Base-by-base conservation (phyloP, 2,113 vertebrate genomes). In the Corapipo altera region DNA sequence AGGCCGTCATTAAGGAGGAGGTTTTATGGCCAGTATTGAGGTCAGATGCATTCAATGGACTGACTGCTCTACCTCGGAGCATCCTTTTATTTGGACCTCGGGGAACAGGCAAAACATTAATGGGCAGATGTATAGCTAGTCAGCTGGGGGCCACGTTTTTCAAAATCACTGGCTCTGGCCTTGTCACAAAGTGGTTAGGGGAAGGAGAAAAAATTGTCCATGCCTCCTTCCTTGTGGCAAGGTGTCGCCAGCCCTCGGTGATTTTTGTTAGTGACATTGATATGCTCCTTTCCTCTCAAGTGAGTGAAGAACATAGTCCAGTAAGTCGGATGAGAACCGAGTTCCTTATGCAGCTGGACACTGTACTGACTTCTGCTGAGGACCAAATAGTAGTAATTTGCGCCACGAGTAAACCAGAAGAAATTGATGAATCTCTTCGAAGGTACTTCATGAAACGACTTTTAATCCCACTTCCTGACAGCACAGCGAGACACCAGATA, bases 371-470 rank as follows among this genome's bases (percentile, higher is more conserved):
- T 98, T 99, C 99, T 55, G 98, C 98, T 85, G 99, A 99, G 98
- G 99, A 99, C 98, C 99, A 99, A 96, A 99, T 99, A 96, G 98
- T 99, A 82, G 99, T 99, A 94, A 99, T 99, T 96, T 99, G 99
- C 97, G 99, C 99, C 98, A 99, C 99, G 83, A 99, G 98, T 98
- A 99, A 99, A 98, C 99, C 99, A 8, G 99, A 99, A 98, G 99
- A 99, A 98, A 99, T 99, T 96, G 99, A 99, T 84, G 99, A 99
- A 97, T 98, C 99, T 97, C 98, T 99, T 97, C 98, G 99, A 98
- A 99, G 99, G 98, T 99, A 99, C 98, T 99, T 99, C 98, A 98
- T 99, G 97, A 99, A 99, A 98, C 98, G 99, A 97, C 98, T 99
- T 98, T 99, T 99, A 98, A 98, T 99, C 97, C 99, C 99, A 86